These are phyloP conservation scores for Alca torda DNA, from an alignment of 2,797 vertebrate species.

Conservation along the genomic window DNA sequence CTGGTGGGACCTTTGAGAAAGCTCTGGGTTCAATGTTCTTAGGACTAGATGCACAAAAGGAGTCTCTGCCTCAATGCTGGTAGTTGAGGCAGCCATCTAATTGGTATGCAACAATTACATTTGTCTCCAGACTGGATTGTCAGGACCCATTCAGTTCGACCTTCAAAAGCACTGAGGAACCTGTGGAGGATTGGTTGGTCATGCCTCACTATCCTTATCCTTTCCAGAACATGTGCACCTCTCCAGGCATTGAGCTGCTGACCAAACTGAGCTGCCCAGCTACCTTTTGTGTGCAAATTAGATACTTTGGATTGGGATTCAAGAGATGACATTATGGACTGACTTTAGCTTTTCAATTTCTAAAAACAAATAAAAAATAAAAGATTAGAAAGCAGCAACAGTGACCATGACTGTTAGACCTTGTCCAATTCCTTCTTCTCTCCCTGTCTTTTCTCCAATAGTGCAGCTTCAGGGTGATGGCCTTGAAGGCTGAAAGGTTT, in stretches of 20 bases:
- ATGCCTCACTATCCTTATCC: fast-evolving
- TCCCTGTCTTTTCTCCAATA: background rate
- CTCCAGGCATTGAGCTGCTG: background rate
- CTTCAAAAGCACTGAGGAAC: background rate
- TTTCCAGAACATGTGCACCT: background rate
- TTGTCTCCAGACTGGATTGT: background rate
- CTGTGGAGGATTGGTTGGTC: background rate
- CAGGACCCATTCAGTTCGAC: fast-evolving
- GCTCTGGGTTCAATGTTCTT: fast-evolving
- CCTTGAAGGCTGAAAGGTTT: background rate
- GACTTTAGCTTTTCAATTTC: background rate
- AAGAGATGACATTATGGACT: background rate
- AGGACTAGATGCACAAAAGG: background rate
- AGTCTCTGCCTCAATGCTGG: background rate
- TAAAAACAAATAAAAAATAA: background rate
- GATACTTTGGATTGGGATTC: background rate
- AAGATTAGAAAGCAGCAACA: background rate
- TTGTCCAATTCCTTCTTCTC: background rate
- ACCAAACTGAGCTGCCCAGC: background rate
- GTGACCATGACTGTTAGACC: fast-evolving
- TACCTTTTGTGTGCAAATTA: fast-evolving
- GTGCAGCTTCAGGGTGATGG: background rate
- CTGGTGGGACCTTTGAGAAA: background rate
- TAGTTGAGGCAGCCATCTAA: background rate
- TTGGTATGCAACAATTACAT: background rate